These are phyloP conservation scores for Donacobius atricapilla DNA, from an alignment of 2,113 vertebrate species.

Conservation along the genomic window DNA sequence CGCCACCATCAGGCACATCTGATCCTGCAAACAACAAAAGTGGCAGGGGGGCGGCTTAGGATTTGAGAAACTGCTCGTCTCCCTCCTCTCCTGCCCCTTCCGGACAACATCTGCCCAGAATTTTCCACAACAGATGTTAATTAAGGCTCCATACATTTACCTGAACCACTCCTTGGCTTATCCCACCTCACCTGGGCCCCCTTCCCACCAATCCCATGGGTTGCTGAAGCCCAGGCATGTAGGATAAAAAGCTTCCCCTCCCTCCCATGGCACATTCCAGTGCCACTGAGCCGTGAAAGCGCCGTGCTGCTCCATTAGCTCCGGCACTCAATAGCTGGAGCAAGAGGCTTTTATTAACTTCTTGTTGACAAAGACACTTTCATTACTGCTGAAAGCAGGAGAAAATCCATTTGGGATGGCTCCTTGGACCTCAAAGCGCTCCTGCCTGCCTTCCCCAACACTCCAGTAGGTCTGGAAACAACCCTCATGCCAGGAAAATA, in stretches of 20 bases:
- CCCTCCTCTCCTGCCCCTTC: background rate
- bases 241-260: background rate
- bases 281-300: background rate
- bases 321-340: background rate
- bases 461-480: background rate
- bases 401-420: background rate
- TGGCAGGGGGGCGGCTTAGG: rapidly evolving
- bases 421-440: rapidly evolving
- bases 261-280: background rate
- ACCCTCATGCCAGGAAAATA: background rate
- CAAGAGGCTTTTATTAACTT: background rate
- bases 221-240: rapidly evolving
- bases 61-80: background rate
- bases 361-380: background rate
- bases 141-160: rapidly evolving
- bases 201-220: rapidly evolving
- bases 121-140: background rate
- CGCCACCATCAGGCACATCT: conserved; percentile 88
- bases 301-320: background rate
- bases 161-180: background rate
- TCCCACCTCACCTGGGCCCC: background rate
- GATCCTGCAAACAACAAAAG: conserved; percentile 73
- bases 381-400: background rate
- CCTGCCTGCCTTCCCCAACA: background rate
- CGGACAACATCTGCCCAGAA: background rate